These are phyloP conservation scores for Tinamus major DNA, from an alignment of 2,797 vertebrate species.

Conservation along the genomic window DNA sequence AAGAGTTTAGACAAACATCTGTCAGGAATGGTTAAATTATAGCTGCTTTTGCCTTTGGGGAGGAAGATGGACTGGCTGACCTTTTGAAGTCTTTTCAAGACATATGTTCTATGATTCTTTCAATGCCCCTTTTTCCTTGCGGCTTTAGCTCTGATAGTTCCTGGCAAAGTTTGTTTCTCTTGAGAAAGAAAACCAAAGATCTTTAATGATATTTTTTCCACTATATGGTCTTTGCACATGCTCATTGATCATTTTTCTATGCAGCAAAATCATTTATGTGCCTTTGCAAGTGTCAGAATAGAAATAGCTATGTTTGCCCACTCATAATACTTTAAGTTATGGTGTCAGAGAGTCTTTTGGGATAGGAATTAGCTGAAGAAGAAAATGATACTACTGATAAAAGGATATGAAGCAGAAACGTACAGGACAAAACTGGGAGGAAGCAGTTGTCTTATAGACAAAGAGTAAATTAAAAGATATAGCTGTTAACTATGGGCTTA, in stretches of 20 bases:
- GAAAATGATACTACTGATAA: not conserved
- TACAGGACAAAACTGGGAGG: not conserved
- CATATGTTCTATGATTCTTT: not conserved
- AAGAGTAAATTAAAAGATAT: not conserved
- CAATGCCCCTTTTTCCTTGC: not conserved
- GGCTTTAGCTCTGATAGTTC: not conserved
- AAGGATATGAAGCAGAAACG: not conserved
- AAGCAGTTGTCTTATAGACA: not conserved
- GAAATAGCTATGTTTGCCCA: not conserved
- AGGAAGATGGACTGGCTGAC: not conserved
- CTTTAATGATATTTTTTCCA: not conserved
- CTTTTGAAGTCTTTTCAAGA: constrained; percentile 35
- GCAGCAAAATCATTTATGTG: not conserved
- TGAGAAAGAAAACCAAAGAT: not conserved
- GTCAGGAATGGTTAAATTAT: not conserved
- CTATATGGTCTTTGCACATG: not conserved
- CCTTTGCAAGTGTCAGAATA: not conserved
- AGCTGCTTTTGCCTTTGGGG: constrained; percentile 28
- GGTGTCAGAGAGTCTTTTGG: not conserved
- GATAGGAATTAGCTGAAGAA: not conserved
- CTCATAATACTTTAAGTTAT: not conserved
- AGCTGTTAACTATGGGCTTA: not conserved
- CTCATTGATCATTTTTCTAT: not conserved
- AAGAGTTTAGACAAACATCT: constrained; percentile 33
- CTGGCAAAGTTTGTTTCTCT: not conserved